Evolutionary conservation across 2,113 vertebrate species (phyloP).

Genomic region (Rhineura floridana): DNA sequence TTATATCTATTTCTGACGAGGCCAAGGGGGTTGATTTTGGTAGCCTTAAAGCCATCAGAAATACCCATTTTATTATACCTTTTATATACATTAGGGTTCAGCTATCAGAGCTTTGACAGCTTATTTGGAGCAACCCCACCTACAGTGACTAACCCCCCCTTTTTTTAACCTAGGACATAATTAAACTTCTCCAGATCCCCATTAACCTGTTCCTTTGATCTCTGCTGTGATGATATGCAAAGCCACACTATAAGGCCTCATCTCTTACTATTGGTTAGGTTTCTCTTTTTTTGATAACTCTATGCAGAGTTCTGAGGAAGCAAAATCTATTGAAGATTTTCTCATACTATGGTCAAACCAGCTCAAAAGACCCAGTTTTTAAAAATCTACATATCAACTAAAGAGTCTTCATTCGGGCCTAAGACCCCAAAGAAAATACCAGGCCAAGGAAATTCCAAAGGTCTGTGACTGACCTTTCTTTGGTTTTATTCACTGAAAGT

Average conservation of each 20-base stretch:
- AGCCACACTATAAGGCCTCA: slow-evolving; percentile 80
- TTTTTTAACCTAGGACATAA: slow-evolving; percentile 79
- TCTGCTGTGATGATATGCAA: slow-evolving; percentile 85
- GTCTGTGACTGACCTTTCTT: slow-evolving; percentile 94
- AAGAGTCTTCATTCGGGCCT: slow-evolving; percentile 89
- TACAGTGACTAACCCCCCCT: slow-evolving; percentile 75
- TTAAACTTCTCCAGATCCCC: slow-evolving; percentile 81
- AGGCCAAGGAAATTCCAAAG: slow-evolving; percentile 88
- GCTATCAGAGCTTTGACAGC: slow-evolving; percentile 85
- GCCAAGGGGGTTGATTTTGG: slow-evolving; percentile 51
- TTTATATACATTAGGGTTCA: slow-evolving; percentile 81
- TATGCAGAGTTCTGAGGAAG: slow-evolving; percentile 79
- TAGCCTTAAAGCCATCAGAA: slow-evolving; percentile 59
- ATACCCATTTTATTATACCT: slow-evolving; percentile 66
- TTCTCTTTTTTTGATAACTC: slow-evolving; percentile 76
- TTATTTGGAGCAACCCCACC: slow-evolving; percentile 80
- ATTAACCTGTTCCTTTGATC: slow-evolving; percentile 90
- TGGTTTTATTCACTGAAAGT: slow-evolving; percentile 99
- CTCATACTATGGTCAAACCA: slow-evolving; percentile 75
- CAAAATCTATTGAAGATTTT: slow-evolving; percentile 79
- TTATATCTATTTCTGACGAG: slow-evolving; percentile 50
- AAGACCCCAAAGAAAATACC: slow-evolving; percentile 90
- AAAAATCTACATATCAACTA: slow-evolving; percentile 81
- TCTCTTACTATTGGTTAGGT: slow-evolving; percentile 76
- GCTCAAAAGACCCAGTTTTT: slow-evolving; percentile 84